Conservation (phyloP, 2,113 vertebrate species). For the Meriones unguiculatus region DNA sequence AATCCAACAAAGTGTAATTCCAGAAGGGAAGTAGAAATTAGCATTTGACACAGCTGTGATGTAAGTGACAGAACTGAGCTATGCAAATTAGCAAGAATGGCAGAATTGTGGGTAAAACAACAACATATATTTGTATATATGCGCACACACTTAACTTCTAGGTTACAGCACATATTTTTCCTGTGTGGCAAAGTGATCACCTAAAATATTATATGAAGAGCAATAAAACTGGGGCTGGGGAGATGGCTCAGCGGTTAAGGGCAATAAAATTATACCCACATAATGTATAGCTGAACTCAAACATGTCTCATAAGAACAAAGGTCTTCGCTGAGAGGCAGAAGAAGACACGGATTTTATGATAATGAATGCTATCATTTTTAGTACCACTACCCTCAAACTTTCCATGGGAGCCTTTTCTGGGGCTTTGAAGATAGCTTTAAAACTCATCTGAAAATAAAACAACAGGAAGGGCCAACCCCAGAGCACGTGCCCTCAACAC, state of each 20-base stretch:
- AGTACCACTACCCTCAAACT: background rate
- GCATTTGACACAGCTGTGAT: background rate
- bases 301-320: background rate
- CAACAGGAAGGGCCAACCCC: too few species aligned
- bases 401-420: background rate
- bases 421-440: background rate
- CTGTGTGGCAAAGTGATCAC: background rate
- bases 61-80: background rate
- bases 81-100: background rate
- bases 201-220: background rate
- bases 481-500: rapidly evolving
- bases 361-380: background rate
- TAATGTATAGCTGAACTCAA: background rate
- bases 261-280: background rate
- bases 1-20: background rate
- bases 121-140: background rate
- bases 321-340: background rate
- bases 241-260: background rate
- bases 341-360: background rate
- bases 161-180: background rate
- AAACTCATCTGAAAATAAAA: background rate
- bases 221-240: background rate
- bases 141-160: background rate
- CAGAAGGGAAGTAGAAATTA: background rate
- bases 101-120: background rate